These are phyloP conservation scores for Troides helena DNA, from an alignment of 2,888 invertebrate genomes.

Conservation along the genomic window DNA sequence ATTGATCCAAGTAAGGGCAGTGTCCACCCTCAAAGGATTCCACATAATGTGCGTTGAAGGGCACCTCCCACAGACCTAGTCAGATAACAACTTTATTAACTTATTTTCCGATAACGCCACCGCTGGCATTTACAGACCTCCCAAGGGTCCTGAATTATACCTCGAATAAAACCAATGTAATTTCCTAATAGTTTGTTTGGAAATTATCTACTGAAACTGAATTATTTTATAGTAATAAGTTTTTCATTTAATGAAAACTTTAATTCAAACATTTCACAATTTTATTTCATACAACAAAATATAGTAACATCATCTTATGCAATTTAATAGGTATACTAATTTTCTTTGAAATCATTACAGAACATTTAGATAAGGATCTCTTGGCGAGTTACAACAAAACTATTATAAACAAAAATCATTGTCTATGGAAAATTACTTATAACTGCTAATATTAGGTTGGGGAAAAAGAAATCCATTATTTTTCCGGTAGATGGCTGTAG, in stretches of 20 bases:
- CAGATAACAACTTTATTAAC: constrained; percentile 28
- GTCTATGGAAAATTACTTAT: no score
- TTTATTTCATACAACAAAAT: no score
- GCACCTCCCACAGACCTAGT: constrained; percentile 93
- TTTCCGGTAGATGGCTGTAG: no score
- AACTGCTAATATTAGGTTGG: no score
- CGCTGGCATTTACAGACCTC: constrained; percentile 21
- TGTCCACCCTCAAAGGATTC: constrained; percentile 94
- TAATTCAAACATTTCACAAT: no score
- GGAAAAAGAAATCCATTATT: no score
- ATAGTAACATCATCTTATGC: no score
- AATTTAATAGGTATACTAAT: no score
- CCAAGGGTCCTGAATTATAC: constrained; percentile 15
- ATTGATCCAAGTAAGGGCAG: constrained; percentile 95
- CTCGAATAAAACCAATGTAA: constrained; percentile 20
- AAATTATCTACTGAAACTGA: background rate
- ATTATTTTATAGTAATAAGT: background rate
- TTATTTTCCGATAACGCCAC: constrained; percentile 27
- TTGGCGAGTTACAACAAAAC: no score
- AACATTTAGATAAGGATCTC: no score
- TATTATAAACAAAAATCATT: no score
- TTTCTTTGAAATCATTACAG: no score
- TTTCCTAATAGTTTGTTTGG: constrained; percentile 16
- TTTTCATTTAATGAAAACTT: background rate
- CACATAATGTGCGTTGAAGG: constrained; percentile 93